Evolutionary conservation across 2,797 vertebrate species (phyloP).

Genomic region (Pipistrellus nathusii): DNA sequence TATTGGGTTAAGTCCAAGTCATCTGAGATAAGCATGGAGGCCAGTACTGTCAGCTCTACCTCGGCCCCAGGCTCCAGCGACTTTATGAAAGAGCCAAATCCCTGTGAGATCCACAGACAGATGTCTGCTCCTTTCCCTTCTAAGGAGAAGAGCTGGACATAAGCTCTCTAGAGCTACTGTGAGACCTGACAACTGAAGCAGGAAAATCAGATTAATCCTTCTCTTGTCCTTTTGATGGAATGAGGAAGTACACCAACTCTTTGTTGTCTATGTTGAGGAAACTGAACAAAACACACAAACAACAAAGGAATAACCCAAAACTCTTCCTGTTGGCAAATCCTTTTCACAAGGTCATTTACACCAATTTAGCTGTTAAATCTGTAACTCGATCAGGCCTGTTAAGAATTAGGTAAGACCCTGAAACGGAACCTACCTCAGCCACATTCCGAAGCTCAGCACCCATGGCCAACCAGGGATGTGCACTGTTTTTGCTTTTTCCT

Average conservation of each 20-base stretch:
- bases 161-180: fast-evolving
- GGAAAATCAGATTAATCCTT: too few species aligned
- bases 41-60: neutral
- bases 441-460: neutral
- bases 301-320: fast-evolving
- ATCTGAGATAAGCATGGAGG: neutral
- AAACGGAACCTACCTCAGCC: neutral
- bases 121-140: neutral
- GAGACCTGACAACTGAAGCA: neutral
- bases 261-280: neutral
- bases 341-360: neutral
- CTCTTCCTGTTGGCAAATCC: neutral
- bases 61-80: neutral
- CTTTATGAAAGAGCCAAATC: neutral
- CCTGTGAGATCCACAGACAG: neutral
- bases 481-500: neutral
- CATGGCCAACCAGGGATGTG: neutral
- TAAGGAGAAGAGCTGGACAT: fast-evolving
- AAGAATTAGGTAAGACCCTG: neutral
- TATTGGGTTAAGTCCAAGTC: neutral
- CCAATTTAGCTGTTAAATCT: neutral
- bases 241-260: neutral
- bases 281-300: neutral
- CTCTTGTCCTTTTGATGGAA: neutral
- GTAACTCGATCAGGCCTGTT: neutral